A percentile compares a stretch with the other conserved stretches of the same genome.
Conservation (phyloP, 2,888 invertebrate genomes). For the Philereme transversata region DNA sequence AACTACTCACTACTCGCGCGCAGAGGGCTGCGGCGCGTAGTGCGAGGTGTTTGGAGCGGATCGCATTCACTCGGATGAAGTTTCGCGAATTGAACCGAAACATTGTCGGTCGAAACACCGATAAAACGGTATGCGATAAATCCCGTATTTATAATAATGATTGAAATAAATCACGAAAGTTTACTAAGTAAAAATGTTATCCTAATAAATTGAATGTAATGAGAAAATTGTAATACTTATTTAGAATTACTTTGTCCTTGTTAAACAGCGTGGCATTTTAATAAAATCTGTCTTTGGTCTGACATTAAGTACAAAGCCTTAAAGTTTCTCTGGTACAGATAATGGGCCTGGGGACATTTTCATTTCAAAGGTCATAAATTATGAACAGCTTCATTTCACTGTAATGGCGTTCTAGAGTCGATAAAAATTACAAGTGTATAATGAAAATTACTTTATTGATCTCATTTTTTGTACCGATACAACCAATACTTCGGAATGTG, state of each 20-base stretch:
- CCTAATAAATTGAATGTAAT: slow-evolving; percentile 7
- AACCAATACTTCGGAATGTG: no score
- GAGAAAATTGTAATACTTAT: slow-evolving; percentile 5
- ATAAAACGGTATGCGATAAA: no score
- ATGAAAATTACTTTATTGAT: slow-evolving; percentile 19
- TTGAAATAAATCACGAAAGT: no score
- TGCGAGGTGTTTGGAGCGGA: no score
- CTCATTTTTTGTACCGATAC: no score
- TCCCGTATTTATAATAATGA: no score
- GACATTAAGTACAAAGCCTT: slow-evolving; percentile 16
- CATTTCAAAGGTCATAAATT: slow-evolving; percentile 51
- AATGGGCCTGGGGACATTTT: slow-evolving; percentile 41
- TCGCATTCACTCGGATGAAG: no score
- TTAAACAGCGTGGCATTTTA: slow-evolving; percentile 25
- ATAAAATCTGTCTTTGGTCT: slow-evolving; percentile 29
- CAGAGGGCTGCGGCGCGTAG: no score
- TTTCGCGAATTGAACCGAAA: no score
- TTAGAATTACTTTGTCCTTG: slow-evolving; percentile 10
- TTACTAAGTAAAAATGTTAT: background rate
- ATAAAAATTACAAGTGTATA: slow-evolving; percentile 42
- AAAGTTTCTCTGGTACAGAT: slow-evolving; percentile 33
- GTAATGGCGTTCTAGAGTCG: slow-evolving; percentile 39
- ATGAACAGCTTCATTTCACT: slow-evolving; percentile 46
- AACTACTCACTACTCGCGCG: no score
- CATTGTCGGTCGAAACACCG: no score